These are phyloP conservation scores for Phaethon lepturus DNA, from an alignment of 2,113 vertebrate genomes.

Conservation along the genomic window DNA sequence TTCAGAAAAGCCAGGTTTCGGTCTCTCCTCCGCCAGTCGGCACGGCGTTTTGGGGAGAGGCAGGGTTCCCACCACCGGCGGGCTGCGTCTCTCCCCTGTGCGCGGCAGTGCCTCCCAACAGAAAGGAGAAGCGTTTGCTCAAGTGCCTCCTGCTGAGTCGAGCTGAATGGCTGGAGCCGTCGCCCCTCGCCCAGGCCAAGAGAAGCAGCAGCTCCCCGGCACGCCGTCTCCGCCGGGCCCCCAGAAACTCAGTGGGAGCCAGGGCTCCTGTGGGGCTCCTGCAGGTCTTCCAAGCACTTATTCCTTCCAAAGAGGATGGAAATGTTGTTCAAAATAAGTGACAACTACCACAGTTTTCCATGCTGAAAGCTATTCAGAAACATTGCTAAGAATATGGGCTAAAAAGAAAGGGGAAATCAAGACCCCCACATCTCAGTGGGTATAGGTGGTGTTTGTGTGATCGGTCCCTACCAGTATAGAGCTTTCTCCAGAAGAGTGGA, in stretches of 20 bases:
- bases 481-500: neutral
- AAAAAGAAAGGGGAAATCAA: neutral
- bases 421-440: neutral
- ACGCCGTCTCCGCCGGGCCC: fast-evolving
- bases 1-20: neutral
- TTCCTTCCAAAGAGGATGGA: neutral
- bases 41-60: fast-evolving
- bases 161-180: slow-evolving; percentile 2
- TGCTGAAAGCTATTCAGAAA: neutral
- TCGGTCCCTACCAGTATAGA: neutral
- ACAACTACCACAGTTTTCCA: neutral
- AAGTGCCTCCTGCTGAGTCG: neutral
- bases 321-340: neutral
- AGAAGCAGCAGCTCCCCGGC: neutral
- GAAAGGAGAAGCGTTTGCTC: neutral
- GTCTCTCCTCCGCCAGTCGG: fast-evolving
- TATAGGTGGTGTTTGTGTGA: neutral
- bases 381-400: neutral
- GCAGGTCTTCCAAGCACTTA: neutral
- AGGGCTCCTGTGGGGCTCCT: neutral
- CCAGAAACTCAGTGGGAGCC: neutral
- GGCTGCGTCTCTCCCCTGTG: fast-evolving
- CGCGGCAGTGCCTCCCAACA: fast-evolving
- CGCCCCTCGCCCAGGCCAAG: neutral
- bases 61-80: fast-evolving